phyloP scores from a whole-genome alignment of 2,797 vertebrate genomes.

The Sebastes umbrosus region DNA sequence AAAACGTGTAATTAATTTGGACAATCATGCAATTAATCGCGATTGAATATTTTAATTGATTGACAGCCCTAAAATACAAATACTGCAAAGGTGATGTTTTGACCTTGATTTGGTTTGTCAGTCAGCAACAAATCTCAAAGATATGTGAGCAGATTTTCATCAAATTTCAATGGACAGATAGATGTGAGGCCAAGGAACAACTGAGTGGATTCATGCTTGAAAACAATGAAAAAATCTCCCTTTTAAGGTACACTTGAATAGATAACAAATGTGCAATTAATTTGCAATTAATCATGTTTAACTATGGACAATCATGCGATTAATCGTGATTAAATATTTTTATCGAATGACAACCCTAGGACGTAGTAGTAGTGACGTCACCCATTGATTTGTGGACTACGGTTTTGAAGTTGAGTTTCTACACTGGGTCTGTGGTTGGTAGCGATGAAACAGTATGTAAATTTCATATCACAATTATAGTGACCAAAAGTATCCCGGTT shows the following conservation, averaged over 20 bases:
- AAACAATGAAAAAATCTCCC: neutral
- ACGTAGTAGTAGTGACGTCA: too few relatives aligned
- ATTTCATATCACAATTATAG: neutral
- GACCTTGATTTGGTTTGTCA: neutral
- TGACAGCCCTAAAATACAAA: too few relatives aligned
- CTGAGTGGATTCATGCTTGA: neutral
- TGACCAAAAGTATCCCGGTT: neutral
- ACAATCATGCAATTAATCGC: too few relatives aligned
- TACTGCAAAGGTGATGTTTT: neutral
- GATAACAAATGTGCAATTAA: too few relatives aligned
- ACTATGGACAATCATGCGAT: too few relatives aligned
- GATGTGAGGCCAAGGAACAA: neutral
- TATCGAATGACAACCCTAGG: too few relatives aligned
- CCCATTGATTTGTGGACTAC: too few relatives aligned
- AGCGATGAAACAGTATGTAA: neutral
- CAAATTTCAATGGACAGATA: neutral
- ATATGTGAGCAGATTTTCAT: neutral
- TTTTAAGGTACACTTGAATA: too few relatives aligned
- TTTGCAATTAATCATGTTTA: too few relatives aligned
- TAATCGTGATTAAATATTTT: too few relatives aligned
- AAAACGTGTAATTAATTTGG: too few relatives aligned
- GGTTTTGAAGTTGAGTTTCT: neutral
- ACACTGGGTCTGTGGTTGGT: neutral
- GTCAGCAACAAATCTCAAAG: neutral
- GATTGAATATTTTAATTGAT: too few relatives aligned